phyloP scores from a whole-genome alignment of 2,113 vertebrate genomes.

The Axis porcinus region DNA sequence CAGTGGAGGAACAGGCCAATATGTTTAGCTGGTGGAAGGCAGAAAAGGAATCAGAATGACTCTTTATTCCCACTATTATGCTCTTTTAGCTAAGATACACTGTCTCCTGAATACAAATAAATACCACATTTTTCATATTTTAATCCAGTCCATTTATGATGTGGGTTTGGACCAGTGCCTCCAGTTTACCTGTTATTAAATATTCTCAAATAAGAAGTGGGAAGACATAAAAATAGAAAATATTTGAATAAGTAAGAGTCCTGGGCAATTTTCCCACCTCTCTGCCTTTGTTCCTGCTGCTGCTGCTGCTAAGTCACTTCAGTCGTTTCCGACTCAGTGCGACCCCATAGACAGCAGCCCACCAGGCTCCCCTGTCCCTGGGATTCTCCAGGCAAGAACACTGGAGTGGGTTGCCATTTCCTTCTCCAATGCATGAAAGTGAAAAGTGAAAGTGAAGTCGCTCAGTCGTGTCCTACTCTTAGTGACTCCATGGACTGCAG shows the following conservation, averaged over 20 bases:
- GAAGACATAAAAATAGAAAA: not conserved
- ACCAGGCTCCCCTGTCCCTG: too few relatives aligned
- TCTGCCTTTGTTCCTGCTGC: not conserved
- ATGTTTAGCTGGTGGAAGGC: too few relatives aligned
- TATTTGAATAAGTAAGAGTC: not conserved
- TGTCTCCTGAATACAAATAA: not conserved
- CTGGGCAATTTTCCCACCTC: not conserved
- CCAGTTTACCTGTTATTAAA: not conserved
- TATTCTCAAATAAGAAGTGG: not conserved
- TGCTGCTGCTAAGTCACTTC: not conserved
- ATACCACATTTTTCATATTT: not conserved
- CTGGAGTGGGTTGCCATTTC: too few relatives aligned
- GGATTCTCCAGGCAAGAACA: too few relatives aligned
- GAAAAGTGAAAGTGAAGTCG: too few relatives aligned
- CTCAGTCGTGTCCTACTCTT: too few relatives aligned
- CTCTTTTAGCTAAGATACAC: not conserved
- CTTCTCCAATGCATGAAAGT: too few relatives aligned
- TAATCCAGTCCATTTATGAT: not conserved
- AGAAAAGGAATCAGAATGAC: not conserved
- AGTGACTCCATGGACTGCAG: too few relatives aligned
- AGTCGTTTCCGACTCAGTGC: too few relatives aligned
- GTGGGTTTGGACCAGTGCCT: not conserved
- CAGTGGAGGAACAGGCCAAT: not conserved
- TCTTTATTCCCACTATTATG: not conserved
- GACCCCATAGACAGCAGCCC: too few relatives aligned